Percentiles rank a stretch among this genome's conserved stretches.
phyloP scores from a whole-genome alignment of 2,113 vertebrate genomes.

The Camelus bactrianus region DNA sequence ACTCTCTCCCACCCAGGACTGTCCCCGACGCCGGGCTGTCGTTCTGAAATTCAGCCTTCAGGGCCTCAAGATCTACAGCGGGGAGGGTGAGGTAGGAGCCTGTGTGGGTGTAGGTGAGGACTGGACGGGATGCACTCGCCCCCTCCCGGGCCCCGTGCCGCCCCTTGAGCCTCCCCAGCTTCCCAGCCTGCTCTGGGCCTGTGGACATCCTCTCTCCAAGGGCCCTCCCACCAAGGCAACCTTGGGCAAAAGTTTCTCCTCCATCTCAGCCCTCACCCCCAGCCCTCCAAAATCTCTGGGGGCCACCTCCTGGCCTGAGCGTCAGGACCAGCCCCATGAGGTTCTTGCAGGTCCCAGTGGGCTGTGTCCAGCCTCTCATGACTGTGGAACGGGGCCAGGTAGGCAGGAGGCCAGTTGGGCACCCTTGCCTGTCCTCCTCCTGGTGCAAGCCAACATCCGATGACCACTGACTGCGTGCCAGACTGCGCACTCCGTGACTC shows the following conservation, averaged over 20 bases:
- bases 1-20: conserved; percentile 85
- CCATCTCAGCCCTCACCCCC: too few species aligned
- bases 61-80: conserved; percentile 95
- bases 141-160: neutral
- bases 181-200: neutral
- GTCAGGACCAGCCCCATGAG: neutral
- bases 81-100: conserved; percentile 91
- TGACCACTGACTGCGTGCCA: neutral
- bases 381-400: neutral
- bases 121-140: neutral
- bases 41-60: conserved; percentile 94
- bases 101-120: neutral
- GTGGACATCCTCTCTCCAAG: neutral
- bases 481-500: neutral
- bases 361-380: neutral
- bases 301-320: neutral
- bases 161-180: neutral
- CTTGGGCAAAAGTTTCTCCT: neutral
- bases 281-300: neutral
- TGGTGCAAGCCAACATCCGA: neutral
- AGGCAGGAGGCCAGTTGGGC: neutral
- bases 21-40: conserved; percentile 88
- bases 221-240: neutral
- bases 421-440: neutral
- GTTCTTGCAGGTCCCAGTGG: neutral